Evolutionary conservation across 2,113 vertebrate genomes (phyloP), one percentile per base, ranked within the genome.

Genomic region (Nothocercus julius): DNA sequence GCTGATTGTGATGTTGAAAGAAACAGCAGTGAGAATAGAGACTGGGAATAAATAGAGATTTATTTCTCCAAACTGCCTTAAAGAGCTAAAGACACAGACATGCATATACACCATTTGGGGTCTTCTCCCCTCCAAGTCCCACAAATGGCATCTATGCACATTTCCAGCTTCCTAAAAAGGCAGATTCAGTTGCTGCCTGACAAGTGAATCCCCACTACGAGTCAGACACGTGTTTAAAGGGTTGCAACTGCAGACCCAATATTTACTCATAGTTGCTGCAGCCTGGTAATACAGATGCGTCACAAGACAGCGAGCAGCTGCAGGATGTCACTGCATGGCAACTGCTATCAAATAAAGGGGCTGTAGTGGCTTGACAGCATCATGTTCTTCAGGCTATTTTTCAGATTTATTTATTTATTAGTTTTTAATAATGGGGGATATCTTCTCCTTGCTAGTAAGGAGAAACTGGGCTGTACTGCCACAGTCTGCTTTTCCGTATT

Each of bases 211-310:
- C 49, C 25, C 32, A 6, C 54, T 69, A 27, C 0, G 1, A 58
- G 68, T 36, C 0, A 3, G 66, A 47, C n/a, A 42, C 8, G 7
- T 0, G 0, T 47, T 78, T 34, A 32, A 32, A 72, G 53, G 38
- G 27, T 27, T 24, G 56, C 17, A 18, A 38, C 19, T 36, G 22
- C 28, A 36, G 32, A 42, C 9, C 30, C 53, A 25, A 40, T 17
- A 16, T 13, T 53, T 61, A 28, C 67, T 62, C 17, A 21, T 56
- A 62, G 45, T 63, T 85, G 8, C 34, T 32, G 7, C 34, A 25
- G 34, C 22, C 24, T 51, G 54, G 20, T 32, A 49, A 0, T 3
- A 38, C 49, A 83, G 66, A 54, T 11, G 24, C 22, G 28, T 54
- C 44, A 27, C 22, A 45, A 76, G 70, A 38, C 27, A 76, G 42